phyloP scores from a whole-genome alignment of 2,888 invertebrate species.

The Oscheius sp. region DNA sequence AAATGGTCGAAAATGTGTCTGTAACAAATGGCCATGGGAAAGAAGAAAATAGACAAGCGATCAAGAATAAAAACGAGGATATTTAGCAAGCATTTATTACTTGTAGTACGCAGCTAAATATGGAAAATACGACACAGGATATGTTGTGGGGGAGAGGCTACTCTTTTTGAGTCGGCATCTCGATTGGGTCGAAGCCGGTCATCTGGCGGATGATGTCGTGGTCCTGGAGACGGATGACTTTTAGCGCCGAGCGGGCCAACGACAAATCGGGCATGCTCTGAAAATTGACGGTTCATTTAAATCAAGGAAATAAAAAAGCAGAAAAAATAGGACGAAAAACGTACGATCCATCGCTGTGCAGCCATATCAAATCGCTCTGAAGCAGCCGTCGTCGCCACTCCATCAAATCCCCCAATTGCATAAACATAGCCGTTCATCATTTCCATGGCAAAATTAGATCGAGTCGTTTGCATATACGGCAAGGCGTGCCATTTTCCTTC shows the following conservation, averaged over 20 bases:
- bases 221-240: constrained; percentile 39
- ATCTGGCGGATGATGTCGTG: constrained; percentile 45
- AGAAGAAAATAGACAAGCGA: no score
- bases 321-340: background rate
- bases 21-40: no score
- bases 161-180: no score
- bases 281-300: background rate
- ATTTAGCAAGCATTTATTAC: no score
- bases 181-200: constrained; percentile 39
- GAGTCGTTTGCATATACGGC: constrained; percentile 42
- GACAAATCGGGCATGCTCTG: constrained; percentile 36
- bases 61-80: no score
- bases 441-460: constrained; percentile 33
- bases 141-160: no score
- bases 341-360: constrained; percentile 27
- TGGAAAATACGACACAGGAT: no score
- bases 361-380: constrained; percentile 17
- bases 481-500: constrained; percentile 52
- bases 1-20: no score
- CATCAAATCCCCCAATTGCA: constrained; percentile 56
- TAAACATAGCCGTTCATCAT: constrained; percentile 36
- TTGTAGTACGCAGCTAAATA: no score
- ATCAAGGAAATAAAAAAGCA: background rate
- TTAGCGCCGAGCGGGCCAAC: constrained; percentile 47
- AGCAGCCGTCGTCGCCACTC: constrained; percentile 24